phyloP scores from a whole-genome alignment of 2,888 invertebrate genomes.

The Aplocera efformata region DNA sequence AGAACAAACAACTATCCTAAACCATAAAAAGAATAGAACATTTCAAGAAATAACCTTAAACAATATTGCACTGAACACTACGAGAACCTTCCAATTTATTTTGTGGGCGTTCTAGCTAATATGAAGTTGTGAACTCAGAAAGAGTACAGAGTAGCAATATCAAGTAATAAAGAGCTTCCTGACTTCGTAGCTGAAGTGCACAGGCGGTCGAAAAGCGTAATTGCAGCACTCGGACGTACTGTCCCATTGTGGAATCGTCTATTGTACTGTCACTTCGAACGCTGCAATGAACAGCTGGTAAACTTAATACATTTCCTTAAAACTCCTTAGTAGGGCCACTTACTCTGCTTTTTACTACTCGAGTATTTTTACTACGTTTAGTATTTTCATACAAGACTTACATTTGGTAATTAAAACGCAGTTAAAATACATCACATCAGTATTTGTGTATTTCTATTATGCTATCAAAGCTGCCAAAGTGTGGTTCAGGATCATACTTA shows the following conservation, averaged over 20 bases:
- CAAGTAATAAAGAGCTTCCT: conserved; percentile 9
- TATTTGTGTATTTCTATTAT: no score
- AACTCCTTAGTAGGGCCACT: no score
- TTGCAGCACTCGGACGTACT: conserved; percentile 17
- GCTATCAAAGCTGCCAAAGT: no score
- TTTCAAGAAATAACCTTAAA: no score
- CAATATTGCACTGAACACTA: no score
- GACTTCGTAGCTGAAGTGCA: conserved; percentile 7
- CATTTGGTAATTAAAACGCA: no score
- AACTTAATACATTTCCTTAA: background rate
- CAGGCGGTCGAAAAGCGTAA: conserved; percentile 15
- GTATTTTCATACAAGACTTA: no score
- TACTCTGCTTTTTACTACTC: no score
- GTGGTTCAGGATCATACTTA: no score
- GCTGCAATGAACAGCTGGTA: conserved; percentile 8
- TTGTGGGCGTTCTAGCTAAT: background rate
- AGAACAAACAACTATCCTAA: no score
- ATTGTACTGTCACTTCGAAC: conserved; percentile 34
- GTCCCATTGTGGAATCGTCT: conserved; percentile 37
- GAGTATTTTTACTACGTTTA: no score
- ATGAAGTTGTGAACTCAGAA: background rate
- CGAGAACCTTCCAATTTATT: background rate
- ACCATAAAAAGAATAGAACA: background rate
- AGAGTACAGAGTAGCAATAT: background rate
- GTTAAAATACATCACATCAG: no score